Base-by-base conservation (phyloP, 2,888 invertebrate genomes). In the Idaea biselata region DNA sequence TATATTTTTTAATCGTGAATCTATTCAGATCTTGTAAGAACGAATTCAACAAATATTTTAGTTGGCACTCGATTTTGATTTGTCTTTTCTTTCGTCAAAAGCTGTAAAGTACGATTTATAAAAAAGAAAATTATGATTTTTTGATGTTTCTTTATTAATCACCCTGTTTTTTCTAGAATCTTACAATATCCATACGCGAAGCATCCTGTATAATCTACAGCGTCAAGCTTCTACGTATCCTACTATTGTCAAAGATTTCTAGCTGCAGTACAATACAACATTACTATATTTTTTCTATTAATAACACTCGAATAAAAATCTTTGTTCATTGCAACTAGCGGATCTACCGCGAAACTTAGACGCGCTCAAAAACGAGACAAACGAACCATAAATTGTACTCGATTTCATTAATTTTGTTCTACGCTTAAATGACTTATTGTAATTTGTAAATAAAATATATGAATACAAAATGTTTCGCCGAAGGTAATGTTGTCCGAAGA, bases 231-330 rank as follows among this genome's bases (percentile, higher is more conserved):
- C 88, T 89, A 89, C 81, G 82, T 87, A 88, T 77, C 76, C 91
- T 91, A 91, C 90, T 91, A 91, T 91, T 91, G 91, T 91, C 91
- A 85, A 25, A 86, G 77, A 86, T 89, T 82, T 84, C 85, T 90
- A 89, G 81, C 78, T 82, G 82, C 56, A 56, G 18, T 56, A 78
- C 79, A 68, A 77, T 78, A 81, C 64, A 64, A 78, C 73, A 70
- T 44, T 76, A 78, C 76, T 75, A 71, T 44, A 33, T 56, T 18
- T 18, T 18, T 56, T 18, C 18, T 58, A 33, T 32, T 58, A 14
- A 58, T 14, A 58, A 58, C 44, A 25, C 32, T 25, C n/a, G 11
- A 25, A 32, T 58, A 58, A 54, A 18, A 18, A 17, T 18, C 17
- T 56, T 56, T 18, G 18, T 56, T 56, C 56, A 56, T 56, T 56